A percentile compares a stretch with the other conserved stretches of the same genome.
These are phyloP conservation scores for Drosophila aldrichi DNA, from an alignment of 2,888 invertebrate species.

Conservation along the genomic window DNA sequence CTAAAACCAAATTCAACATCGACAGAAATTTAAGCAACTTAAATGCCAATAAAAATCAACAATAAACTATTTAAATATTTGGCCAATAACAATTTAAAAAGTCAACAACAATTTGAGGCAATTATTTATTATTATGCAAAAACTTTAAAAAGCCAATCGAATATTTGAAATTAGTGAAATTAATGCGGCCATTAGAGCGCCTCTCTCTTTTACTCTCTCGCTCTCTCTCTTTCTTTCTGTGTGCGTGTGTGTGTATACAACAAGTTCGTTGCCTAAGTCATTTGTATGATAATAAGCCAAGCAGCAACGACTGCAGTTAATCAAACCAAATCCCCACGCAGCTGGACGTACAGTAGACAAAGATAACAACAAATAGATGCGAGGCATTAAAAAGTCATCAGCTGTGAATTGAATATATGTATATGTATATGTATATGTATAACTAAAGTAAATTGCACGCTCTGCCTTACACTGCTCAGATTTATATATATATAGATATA, in stretches of 20 bases:
- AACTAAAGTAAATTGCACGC: conserved; percentile 2
- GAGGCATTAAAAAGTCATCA: conserved; percentile 39
- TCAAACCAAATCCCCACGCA: conserved; percentile 36
- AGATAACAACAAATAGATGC: conserved; percentile 5
- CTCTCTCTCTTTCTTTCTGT: neutral
- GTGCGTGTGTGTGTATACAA: conserved; percentile 21
- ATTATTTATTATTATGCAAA: conserved; percentile 36
- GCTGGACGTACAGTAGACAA: conserved; percentile 17
- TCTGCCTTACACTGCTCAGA: neutral
- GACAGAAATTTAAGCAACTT: conserved; percentile 35
- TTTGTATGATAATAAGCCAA: conserved; percentile 53
- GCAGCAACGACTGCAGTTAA: conserved; percentile 29
- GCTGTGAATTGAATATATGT: conserved; percentile 14
- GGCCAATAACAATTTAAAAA: neutral
- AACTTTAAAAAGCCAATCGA: conserved; percentile 31
- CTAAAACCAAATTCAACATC: conserved; percentile 46
- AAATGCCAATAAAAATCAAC: conserved; percentile 39
- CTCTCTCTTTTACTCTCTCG: neutral
- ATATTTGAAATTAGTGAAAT: conserved; percentile 42
- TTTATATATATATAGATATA: neutral
- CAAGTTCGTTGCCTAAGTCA: conserved; percentile 61
- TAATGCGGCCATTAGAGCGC: conserved; percentile 39
- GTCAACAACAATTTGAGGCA: conserved; percentile 33
- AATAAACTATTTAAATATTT: conserved; percentile 42
- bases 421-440: neutral